phyloP scores from a whole-genome alignment of 2,797 vertebrate species.

The Urosaurus nigricauda region DNA sequence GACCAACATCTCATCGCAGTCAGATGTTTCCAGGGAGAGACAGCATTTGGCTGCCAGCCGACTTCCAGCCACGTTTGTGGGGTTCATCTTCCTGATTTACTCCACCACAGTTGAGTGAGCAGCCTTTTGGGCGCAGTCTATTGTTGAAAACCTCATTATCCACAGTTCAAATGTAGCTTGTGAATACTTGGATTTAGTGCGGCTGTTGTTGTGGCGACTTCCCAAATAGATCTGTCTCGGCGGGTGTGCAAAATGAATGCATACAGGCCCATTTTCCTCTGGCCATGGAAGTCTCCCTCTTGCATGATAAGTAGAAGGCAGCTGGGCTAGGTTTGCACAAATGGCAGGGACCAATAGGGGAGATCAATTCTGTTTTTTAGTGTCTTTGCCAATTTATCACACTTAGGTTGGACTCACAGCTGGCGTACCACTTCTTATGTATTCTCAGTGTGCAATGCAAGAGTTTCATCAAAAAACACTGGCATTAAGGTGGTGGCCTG shows the following conservation, averaged over 20 bases:
- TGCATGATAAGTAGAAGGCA: slow-evolving; percentile 15
- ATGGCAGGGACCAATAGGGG: neutral
- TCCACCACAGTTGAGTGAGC: neutral
- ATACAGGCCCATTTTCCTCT: slow-evolving; percentile 6
- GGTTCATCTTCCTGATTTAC: neutral
- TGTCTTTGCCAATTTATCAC: slow-evolving; percentile 30
- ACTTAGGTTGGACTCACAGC: neutral
- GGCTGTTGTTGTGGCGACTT: neutral
- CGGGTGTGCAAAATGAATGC: slow-evolving; percentile 20
- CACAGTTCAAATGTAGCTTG: slow-evolving; percentile 23
- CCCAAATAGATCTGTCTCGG: slow-evolving; percentile 22
- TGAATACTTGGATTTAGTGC: neutral
- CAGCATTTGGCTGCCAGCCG: neutral
- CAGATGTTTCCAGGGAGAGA: neutral
- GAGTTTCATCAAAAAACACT: neutral
- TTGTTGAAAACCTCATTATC: slow-evolving; percentile 26
- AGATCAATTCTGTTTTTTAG: slow-evolving; percentile 24
- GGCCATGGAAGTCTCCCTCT: neutral
- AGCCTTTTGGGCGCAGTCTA: neutral
- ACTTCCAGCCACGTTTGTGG: neutral
- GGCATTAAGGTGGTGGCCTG: neutral
- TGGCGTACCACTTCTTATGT: neutral
- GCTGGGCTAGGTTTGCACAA: slow-evolving; percentile 8
- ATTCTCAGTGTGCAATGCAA: neutral
- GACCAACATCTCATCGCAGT: slow-evolving; percentile 8